A percentile compares a stretch with the other conserved stretches of the same genome.
phyloP scores from a whole-genome alignment of 2,888 invertebrate species.

The Agrilus cyanescens region DNA sequence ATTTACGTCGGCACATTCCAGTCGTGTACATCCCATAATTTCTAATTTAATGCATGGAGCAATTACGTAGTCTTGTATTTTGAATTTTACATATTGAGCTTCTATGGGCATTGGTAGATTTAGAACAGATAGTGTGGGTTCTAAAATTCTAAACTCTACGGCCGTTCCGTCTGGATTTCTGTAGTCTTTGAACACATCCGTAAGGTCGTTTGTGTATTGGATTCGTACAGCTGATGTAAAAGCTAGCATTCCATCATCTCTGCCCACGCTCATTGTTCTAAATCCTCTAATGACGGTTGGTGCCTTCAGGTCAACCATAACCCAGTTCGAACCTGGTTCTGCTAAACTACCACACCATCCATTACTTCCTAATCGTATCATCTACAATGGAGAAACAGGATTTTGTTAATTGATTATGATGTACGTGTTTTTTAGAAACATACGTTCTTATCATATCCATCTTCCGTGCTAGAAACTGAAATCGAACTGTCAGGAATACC shows the following conservation, averaged over 20 bases:
- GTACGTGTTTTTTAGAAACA: slow-evolving; percentile 23
- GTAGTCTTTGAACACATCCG: slow-evolving; percentile 82
- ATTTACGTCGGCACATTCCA: slow-evolving; percentile 81
- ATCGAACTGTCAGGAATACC: slow-evolving; percentile 86
- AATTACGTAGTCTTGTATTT: slow-evolving; percentile 71
- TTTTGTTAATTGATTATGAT: not conserved
- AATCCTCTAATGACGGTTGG: slow-evolving; percentile 84
- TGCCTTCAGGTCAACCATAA: slow-evolving; percentile 74
- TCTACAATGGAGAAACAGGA: slow-evolving; percentile 37
- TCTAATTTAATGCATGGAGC: slow-evolving; percentile 85
- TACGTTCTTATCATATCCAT: slow-evolving; percentile 72
- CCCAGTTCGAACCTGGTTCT: slow-evolving; percentile 83
- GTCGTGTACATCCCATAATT: slow-evolving; percentile 83
- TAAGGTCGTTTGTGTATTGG: slow-evolving; percentile 78
- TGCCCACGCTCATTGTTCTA: slow-evolving; percentile 76
- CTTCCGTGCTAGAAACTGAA: slow-evolving; percentile 69
- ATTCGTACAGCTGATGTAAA: slow-evolving; percentile 84
- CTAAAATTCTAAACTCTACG: slow-evolving; percentile 81
- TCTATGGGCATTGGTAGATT: slow-evolving; percentile 87
- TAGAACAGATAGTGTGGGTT: slow-evolving; percentile 80
- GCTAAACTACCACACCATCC: slow-evolving; percentile 82
- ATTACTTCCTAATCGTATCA: slow-evolving; percentile 70
- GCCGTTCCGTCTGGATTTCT: slow-evolving; percentile 87
- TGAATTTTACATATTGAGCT: slow-evolving; percentile 76
- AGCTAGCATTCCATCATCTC: slow-evolving; percentile 71